These are phyloP conservation scores for Agriopis aurantiaria DNA, from an alignment of 2,888 invertebrate species.

Conservation along the genomic window DNA sequence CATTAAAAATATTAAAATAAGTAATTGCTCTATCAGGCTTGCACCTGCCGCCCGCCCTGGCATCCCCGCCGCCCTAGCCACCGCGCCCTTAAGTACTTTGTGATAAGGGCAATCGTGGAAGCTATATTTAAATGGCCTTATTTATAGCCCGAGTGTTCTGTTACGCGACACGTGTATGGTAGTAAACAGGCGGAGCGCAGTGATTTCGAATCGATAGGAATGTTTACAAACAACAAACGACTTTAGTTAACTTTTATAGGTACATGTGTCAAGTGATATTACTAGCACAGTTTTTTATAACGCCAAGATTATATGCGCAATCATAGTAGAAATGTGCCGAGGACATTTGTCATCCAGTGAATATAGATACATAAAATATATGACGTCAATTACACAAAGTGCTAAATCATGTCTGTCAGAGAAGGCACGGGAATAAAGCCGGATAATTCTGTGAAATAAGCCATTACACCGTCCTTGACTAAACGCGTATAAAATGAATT, in stretches of 20 bases:
- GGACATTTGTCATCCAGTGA: constrained; percentile 36
- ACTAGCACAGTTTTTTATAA: background rate
- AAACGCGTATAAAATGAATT: constrained; percentile 50
- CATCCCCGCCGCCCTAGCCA: constrained; percentile 49
- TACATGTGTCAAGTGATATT: too few relatives aligned
- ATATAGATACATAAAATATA: constrained; percentile 34
- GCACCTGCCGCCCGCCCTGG: constrained; percentile 73
- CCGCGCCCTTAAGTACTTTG: constrained; percentile 65
- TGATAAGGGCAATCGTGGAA: constrained; percentile 68
- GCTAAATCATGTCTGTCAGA: constrained; percentile 70
- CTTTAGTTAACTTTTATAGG: too few relatives aligned
- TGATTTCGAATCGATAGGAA: constrained; percentile 31
- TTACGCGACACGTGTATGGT: constrained; percentile 46
- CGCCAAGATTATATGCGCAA: background rate
- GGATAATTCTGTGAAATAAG: constrained; percentile 57
- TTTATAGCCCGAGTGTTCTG: constrained; percentile 50
- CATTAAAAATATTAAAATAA: constrained; percentile 82
- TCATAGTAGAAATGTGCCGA: constrained; percentile 32
- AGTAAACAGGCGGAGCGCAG: constrained; percentile 16
- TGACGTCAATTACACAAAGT: constrained; percentile 69
- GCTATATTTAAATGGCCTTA: constrained; percentile 53
- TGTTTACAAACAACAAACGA: constrained; percentile 27
- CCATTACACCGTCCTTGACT: constrained; percentile 49
- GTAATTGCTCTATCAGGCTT: constrained; percentile 79
- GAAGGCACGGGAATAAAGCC: constrained; percentile 57